These are phyloP conservation scores for Pogonomyrmex barbatus DNA, from an alignment of 1,140 invertebrate species.

Conservation along the genomic window DNA sequence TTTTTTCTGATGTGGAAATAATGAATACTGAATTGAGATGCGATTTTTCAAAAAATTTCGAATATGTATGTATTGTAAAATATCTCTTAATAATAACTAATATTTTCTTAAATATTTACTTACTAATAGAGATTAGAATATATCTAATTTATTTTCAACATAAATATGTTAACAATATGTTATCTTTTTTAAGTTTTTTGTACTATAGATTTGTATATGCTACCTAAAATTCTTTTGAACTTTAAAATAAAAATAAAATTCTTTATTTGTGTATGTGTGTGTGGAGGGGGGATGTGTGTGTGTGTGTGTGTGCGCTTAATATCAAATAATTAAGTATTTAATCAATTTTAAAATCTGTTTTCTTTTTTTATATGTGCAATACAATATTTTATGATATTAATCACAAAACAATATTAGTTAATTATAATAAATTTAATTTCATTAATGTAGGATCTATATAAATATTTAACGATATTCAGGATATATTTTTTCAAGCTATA, in stretches of 20 bases:
- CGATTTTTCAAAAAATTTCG: neutral
- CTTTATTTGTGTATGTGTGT: neutral
- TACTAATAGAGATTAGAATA: neutral
- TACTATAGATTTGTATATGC: neutral
- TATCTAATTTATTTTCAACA: neutral
- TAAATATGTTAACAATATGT: neutral
- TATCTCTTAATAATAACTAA: neutral
- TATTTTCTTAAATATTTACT: neutral
- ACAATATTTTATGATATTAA: too few relatives aligned
- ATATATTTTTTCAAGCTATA: neutral
- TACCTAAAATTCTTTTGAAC: neutral
- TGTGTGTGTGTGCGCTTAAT: neutral
- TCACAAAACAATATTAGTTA: too few relatives aligned
- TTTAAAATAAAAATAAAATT: constrained; percentile 12
- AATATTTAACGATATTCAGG: constrained; percentile 1
- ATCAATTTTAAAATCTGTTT: neutral
- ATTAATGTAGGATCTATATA: neutral
- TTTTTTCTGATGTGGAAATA: neutral
- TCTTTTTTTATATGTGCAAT: too few relatives aligned
- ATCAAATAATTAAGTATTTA: neutral
- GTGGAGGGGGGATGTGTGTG: too few relatives aligned
- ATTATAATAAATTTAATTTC: neutral
- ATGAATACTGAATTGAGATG: neutral
- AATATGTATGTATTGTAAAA: neutral
- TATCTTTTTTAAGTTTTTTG: neutral